These are phyloP conservation scores for Stictonetta naevosa DNA, from an alignment of 2,113 vertebrate species.

Conservation along the genomic window DNA sequence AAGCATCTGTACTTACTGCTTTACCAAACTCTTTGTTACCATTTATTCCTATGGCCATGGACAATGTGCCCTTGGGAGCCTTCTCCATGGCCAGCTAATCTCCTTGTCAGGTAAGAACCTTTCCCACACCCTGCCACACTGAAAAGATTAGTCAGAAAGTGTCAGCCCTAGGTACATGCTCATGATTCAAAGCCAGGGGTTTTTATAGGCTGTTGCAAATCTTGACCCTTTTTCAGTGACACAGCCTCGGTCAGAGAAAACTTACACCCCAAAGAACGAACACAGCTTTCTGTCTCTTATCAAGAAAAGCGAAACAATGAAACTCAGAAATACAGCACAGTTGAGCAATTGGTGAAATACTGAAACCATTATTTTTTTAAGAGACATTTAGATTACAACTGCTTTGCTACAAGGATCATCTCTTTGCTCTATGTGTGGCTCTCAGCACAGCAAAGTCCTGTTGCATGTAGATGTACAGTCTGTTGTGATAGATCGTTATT, in stretches of 20 bases:
- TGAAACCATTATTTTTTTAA: background rate
- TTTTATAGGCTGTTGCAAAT: background rate
- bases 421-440: background rate
- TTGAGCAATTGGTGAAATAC: background rate
- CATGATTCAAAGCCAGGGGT: background rate
- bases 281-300: background rate
- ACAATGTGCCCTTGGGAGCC: background rate
- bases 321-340: background rate
- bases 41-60: background rate
- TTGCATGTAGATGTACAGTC: background rate
- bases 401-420: background rate
- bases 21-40: background rate
- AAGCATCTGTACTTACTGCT: background rate
- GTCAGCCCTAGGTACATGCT: background rate
- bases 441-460: background rate
- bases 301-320: background rate
- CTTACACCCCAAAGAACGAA: background rate
- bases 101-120: rapidly evolving
- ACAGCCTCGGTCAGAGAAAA: background rate
- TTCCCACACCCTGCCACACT: rapidly evolving
- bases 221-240: background rate
- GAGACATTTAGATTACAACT: background rate
- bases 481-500: background rate
- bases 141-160: background rate
- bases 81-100: background rate